Base-by-base conservation (phyloP, 2,797 vertebrate species). In the Artibeus lituratus region DNA sequence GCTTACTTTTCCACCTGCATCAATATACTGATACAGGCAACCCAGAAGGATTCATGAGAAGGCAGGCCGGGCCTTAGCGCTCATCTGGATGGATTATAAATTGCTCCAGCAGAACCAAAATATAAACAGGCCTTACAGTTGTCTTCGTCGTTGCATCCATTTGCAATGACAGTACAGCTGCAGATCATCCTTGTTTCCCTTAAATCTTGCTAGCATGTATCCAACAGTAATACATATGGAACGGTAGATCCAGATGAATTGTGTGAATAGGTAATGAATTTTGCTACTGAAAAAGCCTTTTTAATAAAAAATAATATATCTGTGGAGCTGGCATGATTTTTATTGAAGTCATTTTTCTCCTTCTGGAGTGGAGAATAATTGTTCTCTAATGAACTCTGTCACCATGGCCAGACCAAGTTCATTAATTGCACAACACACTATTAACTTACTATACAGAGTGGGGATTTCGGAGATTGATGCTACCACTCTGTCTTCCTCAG, bases 291-390 rank as follows among this genome's bases (percentile, higher is more conserved):
- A 95, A 96, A 85, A 95, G 89, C 35, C 32, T 87, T 97, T 96
- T 93, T 97, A 97, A 97, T 97, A 98, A 96, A 97, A 86, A 86
- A 96, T 96, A 96, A 98, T 96, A 47, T 95, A 80, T 96, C 85
- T 96, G 87, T 87, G 95, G 93, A 97, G 44, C 80, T 96, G 95
- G 90, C 83, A 96, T 65, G 12, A 21, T 76, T 98, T 97, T 96
- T 97, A 95, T 94, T 96, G 88, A 91, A 97, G 92, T 93, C 87
- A 87, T 96, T 95, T 97, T 97, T 97, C 87, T 96, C 93, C 93
- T 97, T 94, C 97, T 3, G 96, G 96, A 97, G 74, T 94, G 84
- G 88, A 87, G 91, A 93, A 97, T 96, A 96, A 98, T 96, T 96
- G 70, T 89, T 97, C 82, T 88, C 22, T 98, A 97, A 97, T 97